phyloP scores from a whole-genome alignment of 2,797 vertebrate species.

The Darevskia nairensis region DNA sequence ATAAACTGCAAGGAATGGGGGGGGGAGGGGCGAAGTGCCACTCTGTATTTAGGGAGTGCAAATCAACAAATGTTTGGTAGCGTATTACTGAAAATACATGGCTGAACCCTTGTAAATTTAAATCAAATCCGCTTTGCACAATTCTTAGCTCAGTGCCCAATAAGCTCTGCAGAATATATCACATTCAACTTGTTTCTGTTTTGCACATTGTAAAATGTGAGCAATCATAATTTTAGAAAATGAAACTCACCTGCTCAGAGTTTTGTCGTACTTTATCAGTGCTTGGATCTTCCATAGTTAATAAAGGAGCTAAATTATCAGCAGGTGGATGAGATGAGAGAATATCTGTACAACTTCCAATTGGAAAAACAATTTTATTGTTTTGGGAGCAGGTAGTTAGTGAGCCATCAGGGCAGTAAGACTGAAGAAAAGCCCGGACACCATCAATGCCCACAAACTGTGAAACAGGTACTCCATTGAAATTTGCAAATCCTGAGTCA shows the following conservation, averaged over 20 bases:
- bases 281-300: background rate
- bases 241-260: background rate
- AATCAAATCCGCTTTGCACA: background rate
- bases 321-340: background rate
- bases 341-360: background rate
- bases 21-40: background rate
- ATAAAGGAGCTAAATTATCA: background rate
- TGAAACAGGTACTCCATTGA: slow-evolving; percentile 48
- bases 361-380: background rate
- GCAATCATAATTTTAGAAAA: background rate
- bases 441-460: slow-evolving; percentile 56
- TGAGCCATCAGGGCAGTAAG: slow-evolving; percentile 55
- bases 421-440: slow-evolving; percentile 61
- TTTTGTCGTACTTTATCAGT: background rate
- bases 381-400: slow-evolving; percentile 2
- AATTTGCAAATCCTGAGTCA: slow-evolving; percentile 25
- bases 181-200: background rate
- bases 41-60: background rate
- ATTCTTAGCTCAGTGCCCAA: background rate
- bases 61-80: background rate
- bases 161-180: background rate
- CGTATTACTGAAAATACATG: background rate
- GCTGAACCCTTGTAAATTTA: too few relatives aligned
- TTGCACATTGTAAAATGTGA: background rate
- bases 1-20: background rate